These are phyloP conservation scores for Sarcophaga subvicina DNA, from an alignment of 2,888 invertebrate species.

Conservation along the genomic window DNA sequence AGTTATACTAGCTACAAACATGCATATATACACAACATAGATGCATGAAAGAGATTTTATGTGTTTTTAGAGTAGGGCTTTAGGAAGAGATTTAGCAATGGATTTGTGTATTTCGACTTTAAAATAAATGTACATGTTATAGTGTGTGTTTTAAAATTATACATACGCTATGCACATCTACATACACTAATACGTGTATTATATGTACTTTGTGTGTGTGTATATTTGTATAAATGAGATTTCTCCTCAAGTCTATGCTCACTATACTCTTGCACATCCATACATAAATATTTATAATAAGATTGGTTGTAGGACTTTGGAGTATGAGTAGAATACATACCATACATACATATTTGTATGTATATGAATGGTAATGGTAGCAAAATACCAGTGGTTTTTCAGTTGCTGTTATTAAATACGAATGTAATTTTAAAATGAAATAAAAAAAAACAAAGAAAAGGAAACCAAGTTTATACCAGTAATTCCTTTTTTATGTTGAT, in stretches of 20 bases:
- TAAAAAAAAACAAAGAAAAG: background rate
- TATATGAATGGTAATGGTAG: background rate
- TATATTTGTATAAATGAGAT: background rate
- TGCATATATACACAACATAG: background rate
- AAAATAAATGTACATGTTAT: slow-evolving; percentile 44
- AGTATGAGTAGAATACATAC: background rate
- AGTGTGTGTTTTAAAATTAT: background rate
- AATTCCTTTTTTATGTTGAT: slow-evolving; percentile 51
- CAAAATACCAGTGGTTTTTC: slow-evolving; percentile 30
- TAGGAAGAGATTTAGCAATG: slow-evolving; percentile 61
- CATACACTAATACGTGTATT: too few species aligned
- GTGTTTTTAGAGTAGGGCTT: slow-evolving; percentile 52
- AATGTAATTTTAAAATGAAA: slow-evolving; percentile 34
- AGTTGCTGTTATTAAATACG: slow-evolving; percentile 10
- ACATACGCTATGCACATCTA: background rate
- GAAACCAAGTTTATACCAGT: slow-evolving; percentile 11
- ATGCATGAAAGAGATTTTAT: background rate
- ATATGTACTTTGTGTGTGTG: background rate
- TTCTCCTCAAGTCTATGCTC: background rate
- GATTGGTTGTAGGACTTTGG: slow-evolving; percentile 18
- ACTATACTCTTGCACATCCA: background rate
- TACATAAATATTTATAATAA: slow-evolving; percentile 9
- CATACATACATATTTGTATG: too few species aligned
- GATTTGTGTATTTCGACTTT: slow-evolving; percentile 64
- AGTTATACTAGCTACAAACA: background rate